These are phyloP conservation scores for Neopelma chrysocephalum DNA, from an alignment of 2,797 vertebrate species.

Conservation along the genomic window DNA sequence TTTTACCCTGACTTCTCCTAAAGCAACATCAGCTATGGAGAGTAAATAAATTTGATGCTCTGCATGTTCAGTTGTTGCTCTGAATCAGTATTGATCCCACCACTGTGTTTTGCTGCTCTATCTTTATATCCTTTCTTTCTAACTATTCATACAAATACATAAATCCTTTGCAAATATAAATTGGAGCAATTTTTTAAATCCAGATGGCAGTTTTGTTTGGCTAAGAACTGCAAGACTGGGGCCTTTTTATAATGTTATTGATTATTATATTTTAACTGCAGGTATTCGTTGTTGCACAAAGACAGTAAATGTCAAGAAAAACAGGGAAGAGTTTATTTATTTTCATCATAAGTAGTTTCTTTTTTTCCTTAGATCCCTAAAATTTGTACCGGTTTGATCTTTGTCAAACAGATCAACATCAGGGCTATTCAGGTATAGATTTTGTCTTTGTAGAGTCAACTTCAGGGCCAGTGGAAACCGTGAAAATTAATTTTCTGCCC, in stretches of 20 bases:
- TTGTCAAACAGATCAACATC: neutral
- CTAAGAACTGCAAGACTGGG: neutral
- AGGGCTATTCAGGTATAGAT: neutral
- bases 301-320: neutral
- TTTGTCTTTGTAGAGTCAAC: neutral
- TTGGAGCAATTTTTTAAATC: neutral
- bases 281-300: neutral
- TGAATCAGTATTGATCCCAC: neutral
- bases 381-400: neutral
- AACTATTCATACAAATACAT: neutral
- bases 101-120: neutral
- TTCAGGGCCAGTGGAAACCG: neutral
- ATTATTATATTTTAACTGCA: neutral
- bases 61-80: neutral
- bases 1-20: neutral
- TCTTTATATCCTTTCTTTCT: neutral
- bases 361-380: neutral
- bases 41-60: neutral
- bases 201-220: neutral
- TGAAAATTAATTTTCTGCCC: neutral
- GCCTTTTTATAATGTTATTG: neutral
- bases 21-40: neutral
- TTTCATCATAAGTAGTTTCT: neutral
- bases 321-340: neutral
- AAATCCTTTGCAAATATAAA: neutral